Conservation (phyloP, 92 coral and sea anemone species). For the Parazoanthus atlanticus region DNA sequence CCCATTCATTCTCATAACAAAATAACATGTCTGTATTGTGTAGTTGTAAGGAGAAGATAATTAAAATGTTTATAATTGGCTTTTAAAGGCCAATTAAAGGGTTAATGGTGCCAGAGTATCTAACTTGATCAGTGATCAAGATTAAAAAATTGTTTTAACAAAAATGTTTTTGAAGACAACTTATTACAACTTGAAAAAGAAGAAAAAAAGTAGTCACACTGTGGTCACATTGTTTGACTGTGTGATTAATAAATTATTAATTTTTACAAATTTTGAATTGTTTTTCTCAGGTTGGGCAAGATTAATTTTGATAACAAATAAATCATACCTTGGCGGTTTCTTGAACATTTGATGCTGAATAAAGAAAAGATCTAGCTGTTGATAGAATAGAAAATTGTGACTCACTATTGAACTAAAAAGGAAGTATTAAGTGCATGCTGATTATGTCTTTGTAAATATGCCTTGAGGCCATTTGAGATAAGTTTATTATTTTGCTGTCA, state of each 20-base stretch:
- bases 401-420: constrained; percentile 20
- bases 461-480: constrained; percentile 8
- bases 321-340: neutral
- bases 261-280: too few relatives aligned
- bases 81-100: neutral
- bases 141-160: neutral
- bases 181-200: neutral
- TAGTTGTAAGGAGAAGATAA: too few relatives aligned
- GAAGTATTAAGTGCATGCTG: neutral
- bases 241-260: neutral
- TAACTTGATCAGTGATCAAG: neutral
- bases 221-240: neutral
- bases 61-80: too few relatives aligned
- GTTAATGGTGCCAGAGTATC: neutral
- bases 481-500: neutral
- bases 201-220: too few relatives aligned
- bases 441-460: constrained; percentile 1
- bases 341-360: neutral
- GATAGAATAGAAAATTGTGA: neutral
- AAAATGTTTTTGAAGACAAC: neutral
- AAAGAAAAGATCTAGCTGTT: neutral
- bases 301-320: neutral
- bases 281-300: neutral
- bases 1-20: too few relatives aligned
- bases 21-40: too few relatives aligned